Evolutionary conservation across 2,797 vertebrate genomes (phyloP).

Genomic region (Pangasius macronema): DNA sequence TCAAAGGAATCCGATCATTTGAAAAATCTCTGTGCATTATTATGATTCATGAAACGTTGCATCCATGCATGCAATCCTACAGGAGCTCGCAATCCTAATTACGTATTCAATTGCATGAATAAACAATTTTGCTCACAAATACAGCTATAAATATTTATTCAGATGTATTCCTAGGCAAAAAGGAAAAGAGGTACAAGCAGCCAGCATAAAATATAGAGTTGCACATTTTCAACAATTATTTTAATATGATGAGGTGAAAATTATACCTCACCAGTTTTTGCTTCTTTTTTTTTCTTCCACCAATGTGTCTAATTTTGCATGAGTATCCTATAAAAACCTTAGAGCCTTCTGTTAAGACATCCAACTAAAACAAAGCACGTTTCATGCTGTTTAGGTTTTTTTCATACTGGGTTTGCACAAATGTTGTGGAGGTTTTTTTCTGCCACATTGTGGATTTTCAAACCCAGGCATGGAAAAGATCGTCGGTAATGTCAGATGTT

Average conservation of each 20-base stretch:
- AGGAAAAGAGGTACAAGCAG: conserved; percentile 65
- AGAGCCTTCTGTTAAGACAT: conserved; percentile 62
- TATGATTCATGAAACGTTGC: conserved; percentile 71
- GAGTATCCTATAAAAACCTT: conserved; percentile 59
- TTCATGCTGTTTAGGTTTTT: conserved; percentile 52
- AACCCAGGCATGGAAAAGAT: conserved; percentile 27
- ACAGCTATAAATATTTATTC: conserved; percentile 80
- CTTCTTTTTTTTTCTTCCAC: conserved; percentile 68
- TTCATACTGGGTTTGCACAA: conserved; percentile 57
- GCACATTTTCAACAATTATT: conserved; percentile 79
- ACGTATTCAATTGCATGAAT: conserved; percentile 81
- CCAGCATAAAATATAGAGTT: conserved; percentile 76
- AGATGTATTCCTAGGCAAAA: conserved; percentile 75
- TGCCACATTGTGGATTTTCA: conserved; percentile 24
- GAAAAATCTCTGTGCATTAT: conserved; percentile 71
- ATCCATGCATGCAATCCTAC: conserved; percentile 72
- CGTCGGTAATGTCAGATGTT: not conserved
- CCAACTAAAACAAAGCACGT: conserved; percentile 69
- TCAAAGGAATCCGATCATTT: conserved; percentile 73
- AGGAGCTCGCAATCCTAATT: conserved; percentile 75
- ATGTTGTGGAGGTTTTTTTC: conserved; percentile 26
- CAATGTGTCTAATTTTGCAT: conserved; percentile 70
- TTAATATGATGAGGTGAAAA: conserved; percentile 77
- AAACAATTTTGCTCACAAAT: conserved; percentile 78
- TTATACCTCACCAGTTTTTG: conserved; percentile 70